Evolutionary conservation across 2,113 vertebrate species (phyloP).

Genomic region (Triplophysa rosa): DNA sequence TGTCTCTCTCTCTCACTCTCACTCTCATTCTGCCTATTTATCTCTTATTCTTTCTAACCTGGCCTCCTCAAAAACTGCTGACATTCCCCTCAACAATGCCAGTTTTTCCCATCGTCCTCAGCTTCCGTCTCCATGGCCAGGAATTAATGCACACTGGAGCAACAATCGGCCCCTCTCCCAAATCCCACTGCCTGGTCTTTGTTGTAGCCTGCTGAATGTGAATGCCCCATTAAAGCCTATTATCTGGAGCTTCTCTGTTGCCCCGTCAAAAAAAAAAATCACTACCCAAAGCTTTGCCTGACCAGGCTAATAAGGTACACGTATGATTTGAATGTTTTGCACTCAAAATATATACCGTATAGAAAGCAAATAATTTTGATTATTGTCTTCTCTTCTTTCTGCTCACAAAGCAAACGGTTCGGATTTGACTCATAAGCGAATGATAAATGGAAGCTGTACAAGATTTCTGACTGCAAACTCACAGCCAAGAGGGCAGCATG

Average conservation of each 20-base stretch:
- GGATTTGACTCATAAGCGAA: slow-evolving; percentile 57
- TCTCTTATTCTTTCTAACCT: background rate
- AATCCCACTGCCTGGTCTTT: slow-evolving; percentile 59
- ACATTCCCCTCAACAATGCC: slow-evolving; percentile 60
- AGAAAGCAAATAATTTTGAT: too few species aligned
- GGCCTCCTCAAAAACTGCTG: slow-evolving; percentile 53
- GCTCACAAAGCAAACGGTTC: slow-evolving; percentile 40
- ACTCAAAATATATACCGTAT: background rate
- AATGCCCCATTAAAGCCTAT: slow-evolving; percentile 68
- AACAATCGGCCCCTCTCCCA: slow-evolving; percentile 56
- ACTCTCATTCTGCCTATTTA: slow-evolving; percentile 15
- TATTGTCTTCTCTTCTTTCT: background rate
- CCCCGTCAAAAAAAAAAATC: slow-evolving; percentile 43
- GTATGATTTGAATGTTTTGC: slow-evolving; percentile 40
- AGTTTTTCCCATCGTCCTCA: slow-evolving; percentile 49
- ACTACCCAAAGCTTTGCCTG: slow-evolving; percentile 49
- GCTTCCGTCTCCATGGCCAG: slow-evolving; percentile 47
- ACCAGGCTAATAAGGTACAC: slow-evolving; percentile 54
- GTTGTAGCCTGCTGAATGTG: slow-evolving; percentile 60
- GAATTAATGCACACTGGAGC: slow-evolving; percentile 54
- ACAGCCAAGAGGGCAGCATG: slow-evolving; percentile 12
- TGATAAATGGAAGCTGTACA: slow-evolving; percentile 53
- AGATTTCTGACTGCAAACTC: slow-evolving; percentile 10
- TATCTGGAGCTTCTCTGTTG: slow-evolving; percentile 60
- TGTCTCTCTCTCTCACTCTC: slow-evolving; percentile 15